Conservation (phyloP, 2,113 vertebrate species). For the Calidris pygmaea region DNA sequence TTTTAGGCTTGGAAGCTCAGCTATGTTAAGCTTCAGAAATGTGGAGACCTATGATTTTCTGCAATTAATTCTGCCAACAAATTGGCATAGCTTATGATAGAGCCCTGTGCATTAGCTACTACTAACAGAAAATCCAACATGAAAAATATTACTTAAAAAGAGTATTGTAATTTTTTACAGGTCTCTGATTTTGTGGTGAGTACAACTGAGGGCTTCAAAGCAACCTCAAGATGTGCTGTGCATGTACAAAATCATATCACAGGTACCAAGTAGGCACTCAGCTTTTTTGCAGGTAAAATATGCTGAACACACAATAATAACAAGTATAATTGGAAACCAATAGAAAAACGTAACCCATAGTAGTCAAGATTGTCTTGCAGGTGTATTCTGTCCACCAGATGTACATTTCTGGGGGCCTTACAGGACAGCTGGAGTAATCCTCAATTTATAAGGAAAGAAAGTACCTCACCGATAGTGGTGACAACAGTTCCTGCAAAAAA, state of each 20-base stretch:
- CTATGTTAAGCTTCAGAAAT: background rate
- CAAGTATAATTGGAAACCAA: background rate
- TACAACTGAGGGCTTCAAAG: background rate
- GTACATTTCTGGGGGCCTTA: background rate
- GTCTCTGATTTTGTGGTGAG: background rate
- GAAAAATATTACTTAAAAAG: background rate
- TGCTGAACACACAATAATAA: background rate
- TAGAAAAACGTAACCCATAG: background rate
- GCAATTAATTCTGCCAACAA: background rate
- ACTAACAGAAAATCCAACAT: background rate
- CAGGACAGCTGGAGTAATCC: background rate
- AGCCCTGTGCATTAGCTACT: background rate
- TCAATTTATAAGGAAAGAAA: background rate
- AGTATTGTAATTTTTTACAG: background rate
- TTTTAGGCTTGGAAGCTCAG: background rate
- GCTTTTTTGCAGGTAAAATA: background rate
- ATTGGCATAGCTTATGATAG: background rate
- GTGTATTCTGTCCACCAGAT: background rate
- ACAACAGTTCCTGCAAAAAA: conserved; percentile 92
- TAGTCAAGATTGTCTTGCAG: background rate
- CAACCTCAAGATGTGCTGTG: background rate
- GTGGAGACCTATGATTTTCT: background rate
- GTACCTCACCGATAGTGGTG: conserved; percentile 88
- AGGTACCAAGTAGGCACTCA: background rate
- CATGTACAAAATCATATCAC: background rate